Base-by-base conservation (phyloP, 1,140 invertebrate species). In the Zaprionus tsacasi region DNA sequence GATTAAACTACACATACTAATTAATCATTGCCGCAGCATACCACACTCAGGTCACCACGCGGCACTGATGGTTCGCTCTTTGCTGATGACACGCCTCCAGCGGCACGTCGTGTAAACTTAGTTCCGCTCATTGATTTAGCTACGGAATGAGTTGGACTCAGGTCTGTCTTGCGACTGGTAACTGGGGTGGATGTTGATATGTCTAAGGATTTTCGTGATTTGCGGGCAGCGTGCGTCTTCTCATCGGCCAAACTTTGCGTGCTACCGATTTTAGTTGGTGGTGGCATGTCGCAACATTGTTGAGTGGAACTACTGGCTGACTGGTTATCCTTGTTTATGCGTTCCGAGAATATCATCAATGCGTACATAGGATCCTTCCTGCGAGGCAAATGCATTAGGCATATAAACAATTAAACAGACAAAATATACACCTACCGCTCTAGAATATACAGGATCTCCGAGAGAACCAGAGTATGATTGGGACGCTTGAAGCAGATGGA, bases 291-390 rank as follows among this genome's bases (percentile, higher is more conserved):
- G 27, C 3, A 12, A 11, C 30, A 60, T 17, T 25, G 30, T 36
- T 33, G 40, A 2, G 6, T 60, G 2, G 58, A 67, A 27, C 12
- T 48, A 27, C 13, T 15, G 21, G 43, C 8, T 12, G 25, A 12
- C 58, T 35, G 12, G 25, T 21, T 6, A 6, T 71, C 68, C 8
- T 74, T 55, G 10, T 43, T 63, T 25, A 69, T 89, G n/a, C 85
- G 79, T 56, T 91, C 81, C 8, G 79, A 40, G 50, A 92, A 92
- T 33, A 86, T 58, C 2, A 92, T 59, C 55, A 92, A 54, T 55
- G 86, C 91, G 50, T 77, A 91, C 60, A 82, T 82, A 6, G 91
- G 91, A 79, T 92, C 91, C 64, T 82, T 92, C 6, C 89, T 78
- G 60, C 17, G 17, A 33, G 6, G 17, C 6, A 33, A 52, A 25